Evolutionary conservation across 2,113 vertebrate genomes (phyloP).

Genomic region (Isurus oxyrinchus): DNA sequence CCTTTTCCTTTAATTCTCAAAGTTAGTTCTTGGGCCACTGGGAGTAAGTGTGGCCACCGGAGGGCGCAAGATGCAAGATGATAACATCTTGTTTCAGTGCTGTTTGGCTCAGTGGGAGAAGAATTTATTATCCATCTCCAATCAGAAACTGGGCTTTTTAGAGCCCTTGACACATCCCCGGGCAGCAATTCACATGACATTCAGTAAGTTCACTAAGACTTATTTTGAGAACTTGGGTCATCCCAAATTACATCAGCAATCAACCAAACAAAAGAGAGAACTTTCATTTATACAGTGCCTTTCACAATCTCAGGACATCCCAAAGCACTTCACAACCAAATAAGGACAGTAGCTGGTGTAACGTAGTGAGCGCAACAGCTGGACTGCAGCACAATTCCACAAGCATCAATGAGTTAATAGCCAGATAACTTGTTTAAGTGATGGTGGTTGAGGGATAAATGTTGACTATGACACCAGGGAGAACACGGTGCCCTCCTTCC

Average conservation of each 20-base stretch:
- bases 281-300: not conserved
- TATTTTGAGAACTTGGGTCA: not conserved
- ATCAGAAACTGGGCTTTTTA: not conserved
- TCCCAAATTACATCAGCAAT: not conserved
- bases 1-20: not conserved
- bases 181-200: not conserved
- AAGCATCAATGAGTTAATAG: not conserved
- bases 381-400: not conserved
- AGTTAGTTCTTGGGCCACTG: not conserved
- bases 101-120: not conserved
- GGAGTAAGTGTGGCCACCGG: not conserved
- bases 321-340: not conserved
- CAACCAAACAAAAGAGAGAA: not conserved
- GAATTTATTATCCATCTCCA: not conserved
- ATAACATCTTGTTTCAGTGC: not conserved
- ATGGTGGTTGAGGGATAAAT: not conserved
- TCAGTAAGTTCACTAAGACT: not conserved
- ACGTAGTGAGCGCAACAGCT: not conserved
- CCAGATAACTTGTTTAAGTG: not conserved
- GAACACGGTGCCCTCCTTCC: not conserved
- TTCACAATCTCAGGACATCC: not conserved
- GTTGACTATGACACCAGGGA: not conserved
- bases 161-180: not conserved
- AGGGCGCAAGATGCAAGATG: not conserved
- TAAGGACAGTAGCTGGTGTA: not conserved